Conservation (phyloP, 2,888 invertebrate species). For the Lycaena phlaeas region DNA sequence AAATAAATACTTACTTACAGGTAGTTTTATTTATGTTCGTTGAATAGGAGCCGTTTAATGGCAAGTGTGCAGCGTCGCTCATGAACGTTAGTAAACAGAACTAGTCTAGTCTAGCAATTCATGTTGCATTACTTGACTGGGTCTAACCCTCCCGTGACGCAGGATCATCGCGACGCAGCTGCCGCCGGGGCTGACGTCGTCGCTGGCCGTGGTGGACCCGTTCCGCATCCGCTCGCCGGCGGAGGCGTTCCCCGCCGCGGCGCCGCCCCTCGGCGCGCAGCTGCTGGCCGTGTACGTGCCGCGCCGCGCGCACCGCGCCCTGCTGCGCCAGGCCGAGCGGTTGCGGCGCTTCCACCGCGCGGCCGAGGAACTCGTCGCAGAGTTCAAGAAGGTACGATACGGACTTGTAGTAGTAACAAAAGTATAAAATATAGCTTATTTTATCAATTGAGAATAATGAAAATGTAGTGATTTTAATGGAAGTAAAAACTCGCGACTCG, state of each 20-base stretch:
- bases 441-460: too few relatives aligned
- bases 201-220: slow-evolving; percentile 86
- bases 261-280: slow-evolving; percentile 86
- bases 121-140: too few relatives aligned
- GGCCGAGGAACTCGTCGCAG: slow-evolving; percentile 56
- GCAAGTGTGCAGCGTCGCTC: too few relatives aligned
- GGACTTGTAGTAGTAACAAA: not conserved
- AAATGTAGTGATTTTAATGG: too few relatives aligned
- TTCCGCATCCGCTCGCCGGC: slow-evolving; percentile 88
- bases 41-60: too few relatives aligned
- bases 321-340: slow-evolving; percentile 50
- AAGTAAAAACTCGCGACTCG: too few relatives aligned
- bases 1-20: too few relatives aligned
- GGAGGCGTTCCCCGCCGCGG: slow-evolving; percentile 77
- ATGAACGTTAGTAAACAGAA: too few relatives aligned
- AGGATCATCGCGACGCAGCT: slow-evolving; percentile 89
- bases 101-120: too few relatives aligned
- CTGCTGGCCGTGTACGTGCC: slow-evolving; percentile 84
- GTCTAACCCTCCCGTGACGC: too few relatives aligned
- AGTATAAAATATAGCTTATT: too few relatives aligned
- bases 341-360: slow-evolving; percentile 49
- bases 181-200: slow-evolving; percentile 81
- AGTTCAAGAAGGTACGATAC: slow-evolving; percentile 48
- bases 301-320: slow-evolving; percentile 70
- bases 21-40: too few relatives aligned